A percentile compares a stretch with the other conserved stretches of the same genome.
These are phyloP conservation scores for Microcebus lehilahytsara DNA, from an alignment of 2,113 vertebrate species.

Conservation along the genomic window DNA sequence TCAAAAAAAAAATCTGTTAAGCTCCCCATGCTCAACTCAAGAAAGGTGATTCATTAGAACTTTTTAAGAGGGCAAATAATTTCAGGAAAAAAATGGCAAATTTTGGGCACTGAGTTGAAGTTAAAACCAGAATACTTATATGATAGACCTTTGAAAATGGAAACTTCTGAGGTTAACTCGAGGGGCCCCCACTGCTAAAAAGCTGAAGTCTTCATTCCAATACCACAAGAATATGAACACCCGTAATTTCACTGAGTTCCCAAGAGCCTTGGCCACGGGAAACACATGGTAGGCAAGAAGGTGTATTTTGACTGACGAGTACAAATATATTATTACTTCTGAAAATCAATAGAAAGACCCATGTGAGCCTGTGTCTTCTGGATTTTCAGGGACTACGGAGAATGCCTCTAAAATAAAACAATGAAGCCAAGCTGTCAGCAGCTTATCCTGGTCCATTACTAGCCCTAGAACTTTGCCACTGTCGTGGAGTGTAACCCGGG, in stretches of 20 bases:
- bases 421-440: not conserved
- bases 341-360: not conserved
- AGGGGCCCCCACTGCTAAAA: not conserved
- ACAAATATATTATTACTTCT: not conserved
- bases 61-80: not conserved
- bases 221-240: not conserved
- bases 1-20: slow-evolving; percentile 22
- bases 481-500: too few species aligned
- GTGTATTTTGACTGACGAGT: not conserved
- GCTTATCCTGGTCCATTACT: not conserved
- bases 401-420: not conserved
- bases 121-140: not conserved
- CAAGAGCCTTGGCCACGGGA: not conserved
- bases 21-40: not conserved
- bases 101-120: not conserved
- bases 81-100: not conserved
- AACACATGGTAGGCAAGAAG: not conserved
- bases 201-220: not conserved
- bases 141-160: not conserved
- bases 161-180: not conserved
- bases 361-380: not conserved
- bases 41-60: not conserved
- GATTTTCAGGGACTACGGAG: not conserved
- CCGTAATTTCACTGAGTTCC: not conserved
- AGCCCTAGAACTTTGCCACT: not conserved